Conservation (phyloP, 2,113 vertebrate genomes). For the Lynx canadensis region DNA sequence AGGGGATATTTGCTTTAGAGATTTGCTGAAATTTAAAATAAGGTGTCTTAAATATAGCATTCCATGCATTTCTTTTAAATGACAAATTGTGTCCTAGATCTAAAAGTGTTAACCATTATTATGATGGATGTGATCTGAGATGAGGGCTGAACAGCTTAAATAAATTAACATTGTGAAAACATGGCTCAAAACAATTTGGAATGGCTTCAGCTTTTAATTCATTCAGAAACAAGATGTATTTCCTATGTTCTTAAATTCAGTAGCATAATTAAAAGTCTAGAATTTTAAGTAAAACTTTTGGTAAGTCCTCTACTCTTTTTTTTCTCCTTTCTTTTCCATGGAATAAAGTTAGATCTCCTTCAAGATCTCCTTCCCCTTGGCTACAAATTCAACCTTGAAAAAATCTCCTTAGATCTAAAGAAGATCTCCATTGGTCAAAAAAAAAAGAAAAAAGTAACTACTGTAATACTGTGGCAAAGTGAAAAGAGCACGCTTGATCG, state of each 20-base stretch:
- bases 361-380: not conserved
- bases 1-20: slow-evolving; percentile 73
- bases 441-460: not conserved
- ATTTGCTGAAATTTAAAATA: slow-evolving; percentile 76
- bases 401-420: not conserved
- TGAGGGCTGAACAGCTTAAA: slow-evolving; percentile 61
- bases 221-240: slow-evolving; percentile 59
- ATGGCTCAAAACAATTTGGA: slow-evolving; percentile 68
- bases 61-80: slow-evolving; percentile 69
- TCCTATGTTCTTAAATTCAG: slow-evolving; percentile 46
- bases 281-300: slow-evolving; percentile 48
- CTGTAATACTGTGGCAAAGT: not conserved
- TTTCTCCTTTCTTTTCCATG: not conserved
- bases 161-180: slow-evolving; percentile 72
- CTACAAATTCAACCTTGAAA: not conserved
- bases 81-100: slow-evolving; percentile 61
- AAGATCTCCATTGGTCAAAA: not conserved
- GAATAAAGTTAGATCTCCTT: not conserved
- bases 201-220: slow-evolving; percentile 70
- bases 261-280: slow-evolving; percentile 44
- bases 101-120: slow-evolving; percentile 64
- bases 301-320: not conserved
- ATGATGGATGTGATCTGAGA: slow-evolving; percentile 55
- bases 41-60: slow-evolving; percentile 62
- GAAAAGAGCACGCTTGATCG: not conserved